phyloP scores from a whole-genome alignment of 2,888 invertebrate species.

The Euclidia mi region DNA sequence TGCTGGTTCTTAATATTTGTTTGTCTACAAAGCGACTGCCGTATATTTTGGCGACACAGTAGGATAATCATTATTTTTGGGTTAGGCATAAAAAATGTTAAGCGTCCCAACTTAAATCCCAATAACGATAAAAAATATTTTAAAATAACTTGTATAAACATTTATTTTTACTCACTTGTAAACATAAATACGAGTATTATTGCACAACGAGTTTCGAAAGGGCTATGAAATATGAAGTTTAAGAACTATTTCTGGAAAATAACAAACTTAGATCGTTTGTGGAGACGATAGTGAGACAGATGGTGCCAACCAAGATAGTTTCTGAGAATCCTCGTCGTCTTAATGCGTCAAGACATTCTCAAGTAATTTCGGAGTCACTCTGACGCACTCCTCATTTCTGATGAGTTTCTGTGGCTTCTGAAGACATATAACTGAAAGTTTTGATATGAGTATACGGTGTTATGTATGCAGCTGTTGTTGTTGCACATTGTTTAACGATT shows the following conservation, averaged over 20 bases:
- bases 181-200: neutral
- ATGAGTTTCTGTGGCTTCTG: conserved; percentile 34
- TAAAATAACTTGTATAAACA: no score
- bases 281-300: conserved; percentile 71
- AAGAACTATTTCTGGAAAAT: conserved; percentile 60
- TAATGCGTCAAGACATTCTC: conserved; percentile 68
- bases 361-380: conserved; percentile 62
- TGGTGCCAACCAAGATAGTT: conserved; percentile 72
- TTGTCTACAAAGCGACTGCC: no score
- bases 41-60: no score
- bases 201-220: conserved; percentile 16
- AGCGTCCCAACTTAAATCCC: no score
- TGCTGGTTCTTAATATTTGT: no score
- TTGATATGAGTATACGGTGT: conserved; percentile 15
- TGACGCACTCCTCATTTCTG: conserved; percentile 42
- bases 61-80: no score
- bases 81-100: no score
- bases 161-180: no score
- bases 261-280: conserved; percentile 75
- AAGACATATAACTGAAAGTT: conserved; percentile 43
- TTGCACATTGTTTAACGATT: no score
- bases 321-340: conserved; percentile 61
- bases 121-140: no score
- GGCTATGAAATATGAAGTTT: conserved; percentile 52
- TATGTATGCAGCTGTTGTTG: conserved; percentile 8